Base-by-base conservation (phyloP, 1,140 invertebrate species). In the Oncopeltus fasciatus region DNA sequence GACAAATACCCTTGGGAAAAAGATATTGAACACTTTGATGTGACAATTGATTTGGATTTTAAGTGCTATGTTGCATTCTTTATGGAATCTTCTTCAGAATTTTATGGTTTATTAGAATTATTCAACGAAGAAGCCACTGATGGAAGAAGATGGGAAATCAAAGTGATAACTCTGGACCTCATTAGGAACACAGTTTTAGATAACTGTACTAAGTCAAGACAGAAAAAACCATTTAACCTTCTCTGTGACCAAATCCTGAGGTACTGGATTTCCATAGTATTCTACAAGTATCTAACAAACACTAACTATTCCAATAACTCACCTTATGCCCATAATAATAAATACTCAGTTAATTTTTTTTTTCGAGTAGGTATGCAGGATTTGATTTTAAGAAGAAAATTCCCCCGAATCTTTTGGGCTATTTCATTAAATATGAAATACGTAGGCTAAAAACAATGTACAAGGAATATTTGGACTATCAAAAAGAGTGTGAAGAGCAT, bases 371-470 rank as follows among this genome's bases (percentile, higher is more conserved):
- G 20, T 53, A 53, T 53, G 49, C 49, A 8, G 49, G 49, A 24
- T 27, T 24, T 27, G 49, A 53, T 24, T 53, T 53, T 8, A 24
- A 53, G 3, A 24, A 12, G 21, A 53, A 26, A 53, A 26, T 53
- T 24, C 49, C 49, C 5, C 20, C 49, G 26, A 53, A 26, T 5
- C 21, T 53, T 24, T 24, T 53, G 11, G 49, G 18, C 2, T 53
- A 53, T 26, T 53, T 53, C 12, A 53, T 53, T 1, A 53, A 24
- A 24, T 53, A 53, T 53, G 49, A 53, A 53, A 53, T 53, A 53
- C 20, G 49, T 24, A 2, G 49, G 24, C 14, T 53, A 24, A 53
- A 53, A 53, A 53, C 21, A 24, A 24, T 12, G 2, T 27, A 53
- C 26, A 14, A 53, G 1, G 18, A 53, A 24, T 16, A 24, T 18